Conservation (phyloP, 37 sponge, comb jelly and placozoan species). For the Dysidea cf. avara region DNA sequence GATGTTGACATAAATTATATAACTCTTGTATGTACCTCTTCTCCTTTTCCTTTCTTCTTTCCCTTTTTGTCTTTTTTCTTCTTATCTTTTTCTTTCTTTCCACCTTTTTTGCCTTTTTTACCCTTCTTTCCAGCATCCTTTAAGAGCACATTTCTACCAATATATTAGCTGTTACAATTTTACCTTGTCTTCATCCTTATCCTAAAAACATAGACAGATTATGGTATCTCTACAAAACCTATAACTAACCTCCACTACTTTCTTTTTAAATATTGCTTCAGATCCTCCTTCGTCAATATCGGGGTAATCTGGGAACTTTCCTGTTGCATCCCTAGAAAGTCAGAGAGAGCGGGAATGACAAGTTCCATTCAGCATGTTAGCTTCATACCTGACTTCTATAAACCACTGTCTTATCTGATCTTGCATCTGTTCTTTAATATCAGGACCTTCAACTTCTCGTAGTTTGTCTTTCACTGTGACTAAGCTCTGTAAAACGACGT, state of each 20-base stretch:
- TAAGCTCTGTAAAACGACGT: slow-evolving; percentile 56
- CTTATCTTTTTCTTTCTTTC: slow-evolving; percentile 67
- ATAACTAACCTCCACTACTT: slow-evolving; percentile 57
- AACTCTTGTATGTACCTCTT: slow-evolving; percentile 62
- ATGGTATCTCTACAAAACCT: not conserved
- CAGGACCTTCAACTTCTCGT: slow-evolving; percentile 91
- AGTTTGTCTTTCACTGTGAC: slow-evolving; percentile 88
- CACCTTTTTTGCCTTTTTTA: slow-evolving; percentile 69
- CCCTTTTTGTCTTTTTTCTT: slow-evolving; percentile 72
- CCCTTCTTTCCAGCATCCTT: slow-evolving; percentile 78
- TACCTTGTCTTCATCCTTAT: not conserved
- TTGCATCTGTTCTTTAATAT: slow-evolving; percentile 97
- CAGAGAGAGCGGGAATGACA: not conserved
- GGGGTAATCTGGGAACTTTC: slow-evolving; percentile 98
- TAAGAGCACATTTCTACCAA: not conserved
- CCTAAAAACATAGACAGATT: no score
- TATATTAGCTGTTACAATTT: not conserved
- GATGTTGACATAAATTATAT: not conserved
- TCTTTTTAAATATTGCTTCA: slow-evolving; percentile 87
- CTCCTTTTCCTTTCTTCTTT: slow-evolving; percentile 76
- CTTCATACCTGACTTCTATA: slow-evolving; percentile 88
- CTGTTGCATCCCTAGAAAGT: slow-evolving; percentile 87
- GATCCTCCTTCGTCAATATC: slow-evolving; percentile 95
- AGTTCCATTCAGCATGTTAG: not conserved
- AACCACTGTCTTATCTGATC: slow-evolving; percentile 99